Conservation (phyloP, 1,140 invertebrate species). For the Proctacanthus coquilletti region DNA sequence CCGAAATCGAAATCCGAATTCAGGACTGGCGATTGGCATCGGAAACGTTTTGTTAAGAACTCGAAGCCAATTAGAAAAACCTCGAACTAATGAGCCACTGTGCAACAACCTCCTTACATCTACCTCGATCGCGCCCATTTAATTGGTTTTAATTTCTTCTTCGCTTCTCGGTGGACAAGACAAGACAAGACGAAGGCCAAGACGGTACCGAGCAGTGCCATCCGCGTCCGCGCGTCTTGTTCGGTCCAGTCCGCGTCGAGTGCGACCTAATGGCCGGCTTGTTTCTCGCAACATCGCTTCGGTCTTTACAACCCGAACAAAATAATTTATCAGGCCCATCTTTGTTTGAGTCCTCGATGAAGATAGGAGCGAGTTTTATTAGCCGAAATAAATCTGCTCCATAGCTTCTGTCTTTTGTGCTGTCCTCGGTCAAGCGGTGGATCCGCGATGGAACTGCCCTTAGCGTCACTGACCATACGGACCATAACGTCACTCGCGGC, state of each 20-base stretch:
- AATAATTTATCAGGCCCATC: neutral
- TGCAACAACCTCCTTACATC: constrained; percentile 1
- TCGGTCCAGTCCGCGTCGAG: neutral
- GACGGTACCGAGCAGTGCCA: neutral
- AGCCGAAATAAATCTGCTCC: constrained; percentile 4
- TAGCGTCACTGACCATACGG: too few species aligned
- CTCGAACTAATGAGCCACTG: constrained; percentile 4
- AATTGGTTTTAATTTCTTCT: constrained; percentile 5
- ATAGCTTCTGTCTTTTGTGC: too few species aligned
- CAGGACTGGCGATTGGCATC: constrained; percentile 5
- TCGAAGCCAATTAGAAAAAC: constrained; percentile 5
- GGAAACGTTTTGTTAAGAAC: constrained; percentile 4
- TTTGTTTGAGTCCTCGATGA: neutral
- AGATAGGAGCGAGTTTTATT: constrained; percentile 2
- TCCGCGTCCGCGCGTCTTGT: neutral
- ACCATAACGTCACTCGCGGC: too few species aligned
- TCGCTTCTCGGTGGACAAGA: neutral
- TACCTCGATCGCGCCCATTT: constrained; percentile 3
- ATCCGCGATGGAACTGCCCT: too few species aligned
- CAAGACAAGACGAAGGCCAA: neutral
- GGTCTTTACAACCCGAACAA: neutral
- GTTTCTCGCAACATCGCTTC: neutral
- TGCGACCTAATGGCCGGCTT: neutral
- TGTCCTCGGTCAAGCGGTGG: too few species aligned
- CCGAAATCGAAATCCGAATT: too few species aligned